A percentile compares a stretch with the other conserved stretches of the same genome.
phyloP scores from a whole-genome alignment of 2,888 invertebrate genomes.

The Tetragonula carbonaria region DNA sequence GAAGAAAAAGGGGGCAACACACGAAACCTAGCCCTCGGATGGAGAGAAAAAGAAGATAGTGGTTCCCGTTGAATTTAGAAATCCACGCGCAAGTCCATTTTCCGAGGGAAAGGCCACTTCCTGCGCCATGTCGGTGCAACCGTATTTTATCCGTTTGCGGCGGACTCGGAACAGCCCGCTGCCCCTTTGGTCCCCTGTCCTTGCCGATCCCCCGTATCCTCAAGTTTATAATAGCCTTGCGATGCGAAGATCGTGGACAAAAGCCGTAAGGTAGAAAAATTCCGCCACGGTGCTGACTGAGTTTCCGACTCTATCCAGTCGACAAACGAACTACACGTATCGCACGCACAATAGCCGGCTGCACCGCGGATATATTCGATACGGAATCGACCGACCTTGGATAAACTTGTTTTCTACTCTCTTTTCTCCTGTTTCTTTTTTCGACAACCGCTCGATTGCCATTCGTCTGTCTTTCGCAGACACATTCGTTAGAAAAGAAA shows the following conservation, averaged over 20 bases:
- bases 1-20: not conserved
- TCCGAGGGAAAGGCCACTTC: slow-evolving; percentile 66
- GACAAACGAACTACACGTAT: slow-evolving; percentile 43
- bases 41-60: not conserved
- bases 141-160: slow-evolving; percentile 72
- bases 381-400: slow-evolving; percentile 22
- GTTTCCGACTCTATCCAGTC: slow-evolving; percentile 68
- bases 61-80: slow-evolving; percentile 67
- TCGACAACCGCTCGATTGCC: not conserved
- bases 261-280: slow-evolving; percentile 72
- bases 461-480: slow-evolving; percentile 42
- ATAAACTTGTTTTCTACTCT: slow-evolving; percentile 13
- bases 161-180: slow-evolving; percentile 28
- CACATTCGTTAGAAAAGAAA: slow-evolving; percentile 49
- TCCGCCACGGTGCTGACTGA: slow-evolving; percentile 69
- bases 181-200: not conserved
- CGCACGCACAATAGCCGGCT: slow-evolving; percentile 53
- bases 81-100: slow-evolving; percentile 66
- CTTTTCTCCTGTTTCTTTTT: not conserved
- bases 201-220: not conserved
- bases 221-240: slow-evolving; percentile 69
- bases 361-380: slow-evolving; percentile 40
- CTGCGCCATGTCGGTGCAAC: slow-evolving; percentile 54
- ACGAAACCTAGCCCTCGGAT: not conserved
- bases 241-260: slow-evolving; percentile 72